Evolutionary conservation across 2,113 vertebrate genomes (phyloP), one percentile per base, ranked within the genome.

Genomic region (Carlito syrichta): DNA sequence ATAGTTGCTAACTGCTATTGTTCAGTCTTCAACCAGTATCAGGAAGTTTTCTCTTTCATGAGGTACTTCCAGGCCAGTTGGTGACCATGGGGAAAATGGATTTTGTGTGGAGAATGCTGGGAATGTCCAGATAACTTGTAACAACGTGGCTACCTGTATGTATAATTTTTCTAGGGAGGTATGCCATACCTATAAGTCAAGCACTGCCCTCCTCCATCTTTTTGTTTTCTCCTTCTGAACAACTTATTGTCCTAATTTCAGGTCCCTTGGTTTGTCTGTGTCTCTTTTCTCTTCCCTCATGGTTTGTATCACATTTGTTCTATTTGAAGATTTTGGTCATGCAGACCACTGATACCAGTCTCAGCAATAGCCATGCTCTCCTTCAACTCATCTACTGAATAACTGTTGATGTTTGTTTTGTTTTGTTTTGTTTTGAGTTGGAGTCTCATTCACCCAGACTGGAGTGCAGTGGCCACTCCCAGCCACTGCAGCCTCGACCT

Each of bases 21-120:
- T 91, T 95, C 92, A 94, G 35, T 79, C 85, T 94, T 96, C 73
- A 83, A 50, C 60, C 83, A 85, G 58, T 87, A 86, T 78, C 78
- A 95, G 56, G 77, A 71, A 95, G 54, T 56, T 93, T n/a, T n/a
- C n/a, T n/a, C n/a, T n/a, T n/a, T n/a, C n/a, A n/a, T n/a, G n/a
- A n/a, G n/a, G 78, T 0, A 19, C 12, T 71, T 91, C 43, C 10
- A 54, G 63, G 22, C 54, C 17, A 32, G 16, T 68, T 30, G 27
- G 35, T 62, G 63, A 86, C 30, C 12, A 20, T 0, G 19, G 5
- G 25, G 27, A 32, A 74, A 77, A 52, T 20, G 27, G 45, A 71
- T 22, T 78, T 48, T 52, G 27, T 50, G 27, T 52, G n/a, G 43
- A 83, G 56, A 78, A 87, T 62, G 48, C 27, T 89, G 79, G 45